phyloP scores from a whole-genome alignment of 1,140 invertebrate genomes.

The Drosophila truncata region DNA sequence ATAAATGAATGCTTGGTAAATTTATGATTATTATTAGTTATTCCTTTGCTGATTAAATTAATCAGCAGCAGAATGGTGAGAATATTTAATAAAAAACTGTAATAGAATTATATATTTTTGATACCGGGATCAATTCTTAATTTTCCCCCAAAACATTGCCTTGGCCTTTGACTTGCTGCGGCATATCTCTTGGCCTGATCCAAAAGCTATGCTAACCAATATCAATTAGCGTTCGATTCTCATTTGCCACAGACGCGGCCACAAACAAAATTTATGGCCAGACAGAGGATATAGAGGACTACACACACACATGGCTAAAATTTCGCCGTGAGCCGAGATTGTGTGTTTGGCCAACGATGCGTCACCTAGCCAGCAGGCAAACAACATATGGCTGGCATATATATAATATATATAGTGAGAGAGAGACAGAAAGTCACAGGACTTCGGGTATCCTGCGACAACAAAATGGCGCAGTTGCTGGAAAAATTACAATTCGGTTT shows the following conservation, averaged over 20 bases:
- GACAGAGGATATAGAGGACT: constrained; percentile 2
- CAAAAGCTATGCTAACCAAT: constrained; percentile 10
- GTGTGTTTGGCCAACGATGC: constrained; percentile 55
- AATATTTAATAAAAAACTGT: neutral
- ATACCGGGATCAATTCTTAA: neutral
- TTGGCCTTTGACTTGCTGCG: constrained; percentile 2
- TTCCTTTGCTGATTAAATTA: constrained; percentile 8
- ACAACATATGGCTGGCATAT: constrained; percentile 38
- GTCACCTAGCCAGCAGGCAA: constrained; percentile 51
- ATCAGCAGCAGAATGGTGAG: neutral
- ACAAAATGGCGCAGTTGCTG: constrained; percentile 48
- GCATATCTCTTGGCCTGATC: neutral
- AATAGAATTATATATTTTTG: neutral
- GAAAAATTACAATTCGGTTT: constrained; percentile 71
- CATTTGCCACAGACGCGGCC: constrained; percentile 26
- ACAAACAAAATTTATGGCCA: constrained; percentile 44
- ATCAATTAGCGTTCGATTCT: constrained; percentile 42
- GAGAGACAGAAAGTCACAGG: constrained; percentile 4
- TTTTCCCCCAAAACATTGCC: neutral
- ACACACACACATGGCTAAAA: constrained; percentile 12
- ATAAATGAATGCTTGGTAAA: neutral
- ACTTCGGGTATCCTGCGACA: constrained; percentile 25
- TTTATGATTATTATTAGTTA: constrained; percentile 18
- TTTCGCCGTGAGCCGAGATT: constrained; percentile 12
- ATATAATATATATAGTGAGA: neutral